Evolutionary conservation across 2,888 invertebrate species (phyloP).

Genomic region (Neoascia interrupta): DNA sequence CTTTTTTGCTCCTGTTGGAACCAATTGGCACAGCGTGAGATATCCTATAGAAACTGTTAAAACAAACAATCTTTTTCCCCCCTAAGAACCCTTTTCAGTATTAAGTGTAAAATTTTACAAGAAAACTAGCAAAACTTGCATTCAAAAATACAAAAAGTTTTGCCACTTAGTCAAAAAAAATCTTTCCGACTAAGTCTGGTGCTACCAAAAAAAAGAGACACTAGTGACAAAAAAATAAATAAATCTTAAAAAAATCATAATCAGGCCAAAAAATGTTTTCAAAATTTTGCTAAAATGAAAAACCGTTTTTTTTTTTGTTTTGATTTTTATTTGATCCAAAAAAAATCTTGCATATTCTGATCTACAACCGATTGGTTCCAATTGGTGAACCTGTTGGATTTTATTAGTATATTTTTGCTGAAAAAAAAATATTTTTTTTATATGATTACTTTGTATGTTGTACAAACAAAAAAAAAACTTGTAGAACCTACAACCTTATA

Average conservation of each 20-base stretch:
- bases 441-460: conserved; percentile 54
- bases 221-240: conserved; percentile 78
- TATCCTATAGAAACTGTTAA: conserved; percentile 34
- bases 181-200: conserved; percentile 66
- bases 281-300: conserved; percentile 70
- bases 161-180: conserved; percentile 58
- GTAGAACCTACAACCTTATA: conserved; percentile 52
- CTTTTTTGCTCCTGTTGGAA: conserved; percentile 73
- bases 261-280: conserved; percentile 80
- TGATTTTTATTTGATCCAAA: conserved; percentile 52
- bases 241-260: conserved; percentile 72
- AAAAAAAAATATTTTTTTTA: conserved; percentile 27
- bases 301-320: conserved; percentile 48
- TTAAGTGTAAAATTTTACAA: conserved; percentile 53
- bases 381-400: conserved; percentile 74
- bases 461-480: conserved; percentile 46
- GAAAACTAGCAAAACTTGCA: conserved; percentile 51
- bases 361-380: conserved; percentile 73
- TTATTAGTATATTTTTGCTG: conserved; percentile 56
- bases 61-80: conserved; percentile 13
- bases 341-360: conserved; percentile 37
- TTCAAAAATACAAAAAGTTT: no score
- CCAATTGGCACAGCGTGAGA: conserved; percentile 73
- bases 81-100: conserved; percentile 54
- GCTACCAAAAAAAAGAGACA: conserved; percentile 78